Base-by-base conservation (phyloP, 2,888 invertebrate species). In the Synergus itoensis region DNA sequence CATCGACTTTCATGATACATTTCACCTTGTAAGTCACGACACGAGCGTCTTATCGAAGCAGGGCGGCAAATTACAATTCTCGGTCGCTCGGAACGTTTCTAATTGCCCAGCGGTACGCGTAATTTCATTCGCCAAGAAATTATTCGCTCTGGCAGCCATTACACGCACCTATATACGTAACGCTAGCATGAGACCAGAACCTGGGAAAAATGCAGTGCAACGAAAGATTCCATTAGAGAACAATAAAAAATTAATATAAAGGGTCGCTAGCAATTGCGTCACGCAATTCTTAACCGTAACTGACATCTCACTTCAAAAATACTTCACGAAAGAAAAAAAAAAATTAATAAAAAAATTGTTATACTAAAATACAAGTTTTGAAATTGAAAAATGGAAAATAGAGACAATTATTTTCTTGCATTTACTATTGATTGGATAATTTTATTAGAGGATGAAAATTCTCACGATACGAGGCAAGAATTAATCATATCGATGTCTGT, bases 1-100 rank as follows among this genome's bases (percentile, higher is more conserved):
- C 67, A 67, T 43, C 43, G 45, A 67, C 21, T 18, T 21, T 67
- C 40, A 45, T 67, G 67, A 67, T 67, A 67, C 45, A 67, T 45
- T 67, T 45, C 45, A 67, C 43, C 43, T 67, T 67, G 67, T 67
- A 67, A 67, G 45, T 67, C 67, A 67, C 67, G 18, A 67, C 67
- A 67, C 67, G 67, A 67, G 67, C 14, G 67, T 67, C 67, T 67
- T 67, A 67, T 67, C 67, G 67, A 67, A 67, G 43, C 67, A 67
- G 43, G 45, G n/a, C 21, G 67, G 67, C 45, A 67, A 67, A 67
- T 67, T 67, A 45, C 67, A 43, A 67, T 43, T 45, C 67, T 67
- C 43, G 67, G 45, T 67, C 67, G 67, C 67, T 67, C 12, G 67
- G 14, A 67, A 45, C 67, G 43, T 67, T 67, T 67, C 67, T 67